Base-by-base conservation (phyloP, 2,797 vertebrate species). In the Eremophila alpestris region DNA sequence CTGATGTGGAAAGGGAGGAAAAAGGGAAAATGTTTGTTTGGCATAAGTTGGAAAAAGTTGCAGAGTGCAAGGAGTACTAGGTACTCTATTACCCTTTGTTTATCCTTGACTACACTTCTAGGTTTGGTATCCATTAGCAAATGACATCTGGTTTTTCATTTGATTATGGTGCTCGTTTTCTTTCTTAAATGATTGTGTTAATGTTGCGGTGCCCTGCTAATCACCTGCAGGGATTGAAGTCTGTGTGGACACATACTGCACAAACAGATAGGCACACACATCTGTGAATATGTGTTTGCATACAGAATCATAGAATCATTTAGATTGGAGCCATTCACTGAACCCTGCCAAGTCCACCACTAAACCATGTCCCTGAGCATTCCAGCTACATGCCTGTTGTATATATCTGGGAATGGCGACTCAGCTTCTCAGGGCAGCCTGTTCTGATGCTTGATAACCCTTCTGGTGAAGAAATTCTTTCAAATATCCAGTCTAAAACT, bases 141-240 rank as follows among this genome's bases (percentile, higher is more conserved):
- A 84, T 88, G n/a, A 45, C 55, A 82, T 76, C 76, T 93, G 70
- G 24, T 89, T 89, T 93, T 90, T 75, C 36, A 46, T 7, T 81
- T 91, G 51, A 36, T 38, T 71, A 0, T 41, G n/a, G 26, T 55
- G 40, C 40, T 90, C 20, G 5, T 88, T 81, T 94, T 83, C 40
- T 75, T 91, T 93, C 70, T 88, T 71, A 80, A 81, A 89, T 49
- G 15, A 56, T 59, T 56, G 41, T 77, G 34, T 70, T 93, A 36
- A 36, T 80, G 60, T 77, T 77, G 22, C 7, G 62, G 27, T 90
- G 75, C 79, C 43, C 8, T 54, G 65, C 48, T 89, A 54, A 89
- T 92, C 74, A 82, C 36, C 67, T 82, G 32, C 58, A 86, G 46
- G 62, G 30, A 69, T 16, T 82, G 63, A 52, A 55, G 62, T 21